Conservation (phyloP, 2,888 invertebrate genomes). For the Seladonia tumulorum region DNA sequence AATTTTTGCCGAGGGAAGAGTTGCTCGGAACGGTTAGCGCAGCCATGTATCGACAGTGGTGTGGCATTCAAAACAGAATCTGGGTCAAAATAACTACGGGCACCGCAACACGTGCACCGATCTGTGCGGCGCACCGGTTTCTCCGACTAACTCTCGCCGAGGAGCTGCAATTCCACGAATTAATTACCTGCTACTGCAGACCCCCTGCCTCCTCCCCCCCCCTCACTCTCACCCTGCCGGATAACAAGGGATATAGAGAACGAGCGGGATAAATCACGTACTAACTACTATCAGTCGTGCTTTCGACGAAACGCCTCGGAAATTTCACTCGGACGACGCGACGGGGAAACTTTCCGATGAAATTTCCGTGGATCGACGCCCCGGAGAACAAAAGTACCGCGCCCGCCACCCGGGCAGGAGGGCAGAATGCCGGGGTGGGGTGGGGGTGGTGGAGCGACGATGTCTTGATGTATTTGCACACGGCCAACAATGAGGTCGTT, state of each 20-base stretch:
- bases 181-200: constrained; percentile 57
- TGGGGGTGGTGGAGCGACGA: not conserved
- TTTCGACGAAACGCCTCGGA: constrained; percentile 45
- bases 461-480: constrained; percentile 36
- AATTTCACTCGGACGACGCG: constrained; percentile 32
- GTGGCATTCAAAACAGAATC: constrained; percentile 53
- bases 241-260: constrained; percentile 60
- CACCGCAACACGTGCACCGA: constrained; percentile 55
- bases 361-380: constrained; percentile 45
- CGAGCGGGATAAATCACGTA: constrained; percentile 54
- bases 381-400: constrained; percentile 29
- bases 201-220: not conserved
- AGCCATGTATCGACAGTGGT: constrained; percentile 30
- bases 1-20: constrained; percentile 30
- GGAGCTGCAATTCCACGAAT: constrained; percentile 61
- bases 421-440: not conserved
- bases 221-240: not conserved
- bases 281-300: constrained; percentile 53
- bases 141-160: constrained; percentile 22
- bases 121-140: not conserved
- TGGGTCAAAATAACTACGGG: constrained; percentile 60
- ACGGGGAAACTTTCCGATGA: constrained; percentile 43
- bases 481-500: constrained; percentile 17
- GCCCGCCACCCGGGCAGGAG: not conserved
- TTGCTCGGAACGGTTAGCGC: constrained; percentile 19